Conservation (phyloP, 2,888 invertebrate species). For the Drosophila macrospina region DNA sequence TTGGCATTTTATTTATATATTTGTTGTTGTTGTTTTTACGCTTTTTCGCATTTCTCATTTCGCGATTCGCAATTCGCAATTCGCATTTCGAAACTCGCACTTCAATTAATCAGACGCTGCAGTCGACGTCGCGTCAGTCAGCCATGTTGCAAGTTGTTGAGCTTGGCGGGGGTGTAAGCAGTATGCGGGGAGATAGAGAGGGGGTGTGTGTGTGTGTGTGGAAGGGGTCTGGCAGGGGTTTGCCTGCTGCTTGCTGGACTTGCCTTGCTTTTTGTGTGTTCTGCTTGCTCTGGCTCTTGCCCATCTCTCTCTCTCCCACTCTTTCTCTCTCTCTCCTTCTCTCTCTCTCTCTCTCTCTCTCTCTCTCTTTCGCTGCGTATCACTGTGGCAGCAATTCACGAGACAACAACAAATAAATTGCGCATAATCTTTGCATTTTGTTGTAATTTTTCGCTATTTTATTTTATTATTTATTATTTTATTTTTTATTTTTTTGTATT, state of each 20-base stretch:
- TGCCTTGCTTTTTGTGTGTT: slow-evolving; percentile 15
- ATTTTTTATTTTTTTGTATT: slow-evolving; percentile 8
- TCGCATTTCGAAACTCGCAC: slow-evolving; percentile 74
- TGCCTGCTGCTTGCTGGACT: slow-evolving; percentile 22
- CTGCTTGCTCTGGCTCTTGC: no score
- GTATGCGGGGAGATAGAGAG: no score
- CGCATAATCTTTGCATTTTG: slow-evolving; percentile 40
- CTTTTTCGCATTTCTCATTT: slow-evolving; percentile 29
- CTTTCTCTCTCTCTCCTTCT: not conserved
- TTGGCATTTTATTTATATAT: no score
- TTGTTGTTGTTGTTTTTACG: not conserved
- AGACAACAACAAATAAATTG: slow-evolving; percentile 23
- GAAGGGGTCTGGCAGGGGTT: no score
- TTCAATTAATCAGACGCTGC: slow-evolving; percentile 78
- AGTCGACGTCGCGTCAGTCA: slow-evolving; percentile 36
- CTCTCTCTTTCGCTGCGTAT: not conserved
- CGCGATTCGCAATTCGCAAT: slow-evolving; percentile 59
- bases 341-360: not conserved
- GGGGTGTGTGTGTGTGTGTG: no score
- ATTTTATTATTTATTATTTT: slow-evolving; percentile 14
- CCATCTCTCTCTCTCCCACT: not conserved
- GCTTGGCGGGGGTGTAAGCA: no score
- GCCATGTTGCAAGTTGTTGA: slow-evolving; percentile 24
- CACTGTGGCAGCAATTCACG: no score
- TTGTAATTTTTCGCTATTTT: slow-evolving; percentile 27